These are phyloP conservation scores for Pterostichus madidus DNA, from an alignment of 2,888 invertebrate genomes.

Conservation along the genomic window DNA sequence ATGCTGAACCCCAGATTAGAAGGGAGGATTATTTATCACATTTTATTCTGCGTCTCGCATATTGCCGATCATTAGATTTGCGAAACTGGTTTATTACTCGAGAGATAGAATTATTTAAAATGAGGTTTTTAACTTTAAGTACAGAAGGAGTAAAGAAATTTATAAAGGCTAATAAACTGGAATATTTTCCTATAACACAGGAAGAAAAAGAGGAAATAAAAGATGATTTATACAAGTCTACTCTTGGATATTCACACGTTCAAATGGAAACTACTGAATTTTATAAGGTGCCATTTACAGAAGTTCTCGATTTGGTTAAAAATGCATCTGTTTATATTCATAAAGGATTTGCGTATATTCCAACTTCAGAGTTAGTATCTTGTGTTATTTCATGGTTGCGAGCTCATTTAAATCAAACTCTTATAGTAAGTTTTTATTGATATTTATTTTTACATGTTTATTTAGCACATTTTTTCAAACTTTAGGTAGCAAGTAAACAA, in stretches of 20 bases:
- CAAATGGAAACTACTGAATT: slow-evolving; percentile 84
- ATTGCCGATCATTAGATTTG: slow-evolving; percentile 92
- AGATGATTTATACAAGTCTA: slow-evolving; percentile 82
- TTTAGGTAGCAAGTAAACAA: slow-evolving; percentile 82
- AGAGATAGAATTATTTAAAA: slow-evolving; percentile 94
- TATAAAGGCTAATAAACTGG: slow-evolving; percentile 83
- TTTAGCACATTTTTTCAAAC: slow-evolving; percentile 16
- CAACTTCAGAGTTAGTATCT: slow-evolving; percentile 90
- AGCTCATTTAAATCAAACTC: slow-evolving; percentile 83
- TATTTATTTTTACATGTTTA: slow-evolving; percentile 12
- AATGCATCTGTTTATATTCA: slow-evolving; percentile 88
- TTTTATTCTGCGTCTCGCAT: slow-evolving; percentile 94
- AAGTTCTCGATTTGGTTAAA: slow-evolving; percentile 92
- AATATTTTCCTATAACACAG: slow-evolving; percentile 83
- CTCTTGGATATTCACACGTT: slow-evolving; percentile 78
- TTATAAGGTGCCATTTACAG: slow-evolving; percentile 91
- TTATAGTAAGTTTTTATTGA: slow-evolving; percentile 79
- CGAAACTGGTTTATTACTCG: slow-evolving; percentile 92
- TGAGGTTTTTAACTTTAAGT: slow-evolving; percentile 84
- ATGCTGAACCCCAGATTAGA: slow-evolving; percentile 83
- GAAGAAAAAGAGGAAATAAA: slow-evolving; percentile 84
- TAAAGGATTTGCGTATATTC: slow-evolving; percentile 92
- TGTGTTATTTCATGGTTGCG: slow-evolving; percentile 90
- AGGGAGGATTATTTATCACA: slow-evolving; percentile 94
- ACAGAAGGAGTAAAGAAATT: slow-evolving; percentile 83